These are phyloP conservation scores for Mimas tiliae DNA, from an alignment of 2,888 invertebrate species.

Conservation along the genomic window DNA sequence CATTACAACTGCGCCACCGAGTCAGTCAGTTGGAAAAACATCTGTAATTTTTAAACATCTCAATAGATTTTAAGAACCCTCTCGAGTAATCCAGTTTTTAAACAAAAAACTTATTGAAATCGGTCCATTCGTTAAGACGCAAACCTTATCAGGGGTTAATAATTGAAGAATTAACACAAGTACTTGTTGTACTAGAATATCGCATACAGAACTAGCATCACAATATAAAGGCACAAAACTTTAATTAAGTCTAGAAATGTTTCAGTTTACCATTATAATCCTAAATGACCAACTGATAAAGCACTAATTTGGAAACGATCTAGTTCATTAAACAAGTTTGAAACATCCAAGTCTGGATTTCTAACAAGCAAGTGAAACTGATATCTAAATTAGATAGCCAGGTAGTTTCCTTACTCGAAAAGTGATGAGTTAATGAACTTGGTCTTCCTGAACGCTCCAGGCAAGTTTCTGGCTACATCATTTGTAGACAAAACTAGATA, in stretches of 20 bases:
- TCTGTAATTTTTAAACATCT: too few relatives aligned
- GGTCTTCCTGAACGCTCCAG: slow-evolving; percentile 18
- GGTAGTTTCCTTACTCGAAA: slow-evolving; percentile 28
- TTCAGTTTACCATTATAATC: not conserved
- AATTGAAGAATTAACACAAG: too few relatives aligned
- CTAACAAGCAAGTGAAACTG: slow-evolving; percentile 30
- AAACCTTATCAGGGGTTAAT: too few relatives aligned
- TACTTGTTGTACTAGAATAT: too few relatives aligned
- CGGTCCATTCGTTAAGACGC: too few relatives aligned
- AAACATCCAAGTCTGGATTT: slow-evolving; percentile 31
- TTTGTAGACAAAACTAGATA: slow-evolving; percentile 13
- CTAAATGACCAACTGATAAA: not conserved
- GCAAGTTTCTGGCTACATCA: slow-evolving; percentile 18
- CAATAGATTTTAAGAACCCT: too few relatives aligned
- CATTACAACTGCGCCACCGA: too few relatives aligned
- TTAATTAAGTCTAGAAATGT: not conserved
- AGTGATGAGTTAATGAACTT: slow-evolving; percentile 26
- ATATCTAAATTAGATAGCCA: slow-evolving; percentile 34
- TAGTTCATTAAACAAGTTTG: slow-evolving; percentile 23
- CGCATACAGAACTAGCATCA: too few relatives aligned
- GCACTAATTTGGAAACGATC: slow-evolving; percentile 10
- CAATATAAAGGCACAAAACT: too few relatives aligned
- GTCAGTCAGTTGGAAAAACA: too few relatives aligned
- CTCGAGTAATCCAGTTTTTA: too few relatives aligned
- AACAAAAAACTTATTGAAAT: too few relatives aligned